Evolutionary conservation across 2,113 vertebrate genomes (phyloP), one percentile per base, ranked within the genome.

Genomic region (Tachycineta bicolor): DNA sequence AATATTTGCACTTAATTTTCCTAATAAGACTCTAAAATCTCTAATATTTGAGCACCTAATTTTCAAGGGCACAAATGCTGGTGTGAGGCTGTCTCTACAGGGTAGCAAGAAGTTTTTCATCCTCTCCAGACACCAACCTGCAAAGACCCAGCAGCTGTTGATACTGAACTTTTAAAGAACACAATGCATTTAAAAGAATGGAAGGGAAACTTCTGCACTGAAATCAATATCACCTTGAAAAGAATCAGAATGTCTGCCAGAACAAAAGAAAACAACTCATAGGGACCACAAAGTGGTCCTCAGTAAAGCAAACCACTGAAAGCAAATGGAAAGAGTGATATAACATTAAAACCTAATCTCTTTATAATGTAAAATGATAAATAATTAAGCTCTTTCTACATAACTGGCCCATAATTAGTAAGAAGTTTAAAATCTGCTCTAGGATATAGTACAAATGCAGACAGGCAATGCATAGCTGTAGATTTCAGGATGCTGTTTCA

Each of bases 91-190:
- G 39, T 92, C 37, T 97, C 88, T 94, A 93, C 17, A 97, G 96
- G 4, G 89, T 68, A 64, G 88, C 88, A 59, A 97, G 95, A 81
- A 74, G 88, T 56, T 94, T 96, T 94, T 90, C 87, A 62, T 91
- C 94, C 50, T 97, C 91, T 71, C 73, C 64, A 82, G 33, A 31
- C 96, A 96, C 79, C 59, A 71, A 73, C 76, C 97, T 55, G 92
- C 83, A 53, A 97, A 97, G 39, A 87, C 16, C 0, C 4, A 80
- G 55, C 89, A 79, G 87, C 95, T 95, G 22, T 87, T 94, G 39
- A 84, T 91, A 82, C 88, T 86, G 84, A 97, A 96, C 90, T 98
- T 91, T 49, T 78, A 69, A 84, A 95, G 74, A 93, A 64, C 58
- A 89, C n/a, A 78, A 43, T 58, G n/a, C 41, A 23, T 89, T 83